phyloP scores from a whole-genome alignment of 2,797 vertebrate genomes.

The Neostethus bicornis region DNA sequence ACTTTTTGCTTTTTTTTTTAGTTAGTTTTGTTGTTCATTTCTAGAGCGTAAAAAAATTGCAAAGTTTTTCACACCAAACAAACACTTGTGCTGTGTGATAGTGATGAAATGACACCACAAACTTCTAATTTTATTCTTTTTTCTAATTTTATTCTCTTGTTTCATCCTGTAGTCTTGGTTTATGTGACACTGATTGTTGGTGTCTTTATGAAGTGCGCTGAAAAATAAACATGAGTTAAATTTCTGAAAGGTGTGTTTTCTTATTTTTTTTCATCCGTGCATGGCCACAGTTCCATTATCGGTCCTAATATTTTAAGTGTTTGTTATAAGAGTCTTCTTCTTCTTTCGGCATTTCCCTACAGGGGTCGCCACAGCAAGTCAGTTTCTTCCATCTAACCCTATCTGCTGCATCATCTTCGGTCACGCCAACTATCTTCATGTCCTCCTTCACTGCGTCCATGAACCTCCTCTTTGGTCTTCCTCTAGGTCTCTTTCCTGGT shows the following conservation, averaged over 20 bases:
- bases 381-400: too few species aligned
- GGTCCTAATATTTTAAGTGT: too few species aligned
- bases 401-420: too few species aligned
- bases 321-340: too few species aligned
- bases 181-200: constrained; percentile 64
- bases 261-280: constrained; percentile 33
- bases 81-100: constrained; percentile 45
- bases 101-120: constrained; percentile 50
- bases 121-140: constrained; percentile 71
- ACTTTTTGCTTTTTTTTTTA: constrained; percentile 61
- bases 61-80: constrained; percentile 51
- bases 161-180: constrained; percentile 63
- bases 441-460: too few species aligned
- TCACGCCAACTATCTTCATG: too few species aligned
- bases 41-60: constrained; percentile 38
- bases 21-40: constrained; percentile 52
- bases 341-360: too few species aligned
- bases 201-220: constrained; percentile 58
- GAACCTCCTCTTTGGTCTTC: too few species aligned
- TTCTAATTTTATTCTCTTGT: constrained; percentile 78
- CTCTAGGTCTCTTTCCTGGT: too few species aligned
- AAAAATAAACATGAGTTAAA: constrained; percentile 60
- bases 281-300: too few species aligned
- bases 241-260: constrained; percentile 27
- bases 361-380: too few species aligned